Evolutionary conservation across 2,797 vertebrate species (phyloP).

Genomic region (Anolis apletophallus): DNA sequence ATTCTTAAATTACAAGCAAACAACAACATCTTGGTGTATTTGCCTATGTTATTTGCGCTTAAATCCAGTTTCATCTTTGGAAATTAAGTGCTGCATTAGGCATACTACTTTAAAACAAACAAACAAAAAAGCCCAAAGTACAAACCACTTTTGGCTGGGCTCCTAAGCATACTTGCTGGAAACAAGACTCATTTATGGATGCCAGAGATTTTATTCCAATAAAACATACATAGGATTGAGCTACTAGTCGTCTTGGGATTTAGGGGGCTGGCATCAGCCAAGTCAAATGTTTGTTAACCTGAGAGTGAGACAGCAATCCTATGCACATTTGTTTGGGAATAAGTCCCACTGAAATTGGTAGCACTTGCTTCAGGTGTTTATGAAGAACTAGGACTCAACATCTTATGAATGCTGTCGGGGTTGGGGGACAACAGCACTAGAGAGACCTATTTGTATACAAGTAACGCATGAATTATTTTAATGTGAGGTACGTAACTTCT

Average conservation of each 20-base stretch:
- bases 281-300: neutral
- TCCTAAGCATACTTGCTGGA: neutral
- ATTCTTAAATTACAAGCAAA: neutral
- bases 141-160: neutral
- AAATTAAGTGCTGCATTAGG: neutral
- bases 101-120: neutral
- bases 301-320: neutral
- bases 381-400: too few species aligned
- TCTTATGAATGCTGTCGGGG: neutral
- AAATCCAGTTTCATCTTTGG: neutral
- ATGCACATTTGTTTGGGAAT: neutral
- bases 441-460: too few species aligned
- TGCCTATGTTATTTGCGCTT: too few species aligned
- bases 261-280: too few species aligned
- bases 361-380: neutral
- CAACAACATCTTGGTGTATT: neutral
- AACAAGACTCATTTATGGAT: neutral
- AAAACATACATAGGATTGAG: neutral
- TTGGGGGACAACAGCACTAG: too few species aligned
- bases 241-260: neutral
- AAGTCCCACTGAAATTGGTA: neutral
- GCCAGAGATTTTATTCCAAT: neutral
- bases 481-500: too few species aligned
- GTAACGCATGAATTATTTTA: too few species aligned
- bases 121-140: neutral